Evolutionary conservation across 2,797 vertebrate genomes (phyloP), one percentile per base, ranked within the genome.

Genomic region (Poecilia picta): DNA sequence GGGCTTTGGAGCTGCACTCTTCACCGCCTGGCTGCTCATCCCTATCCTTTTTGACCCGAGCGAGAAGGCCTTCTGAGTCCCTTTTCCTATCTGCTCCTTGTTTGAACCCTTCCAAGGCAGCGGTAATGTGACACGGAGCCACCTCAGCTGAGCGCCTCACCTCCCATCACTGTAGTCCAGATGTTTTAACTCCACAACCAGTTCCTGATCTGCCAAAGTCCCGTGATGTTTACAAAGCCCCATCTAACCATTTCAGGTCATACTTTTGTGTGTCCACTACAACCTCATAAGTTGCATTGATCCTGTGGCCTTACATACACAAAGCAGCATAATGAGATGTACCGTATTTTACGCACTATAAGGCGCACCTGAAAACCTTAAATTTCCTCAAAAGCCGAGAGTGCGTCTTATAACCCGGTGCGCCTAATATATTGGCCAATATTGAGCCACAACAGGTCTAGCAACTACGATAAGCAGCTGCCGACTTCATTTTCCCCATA

Each of bases 11-110:
- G 81, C 77, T 57, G 73, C 76, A 75, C 82, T 89, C 70, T 74
- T 59, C 79, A 83, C 77, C 83, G 87, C 84, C 87, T 83, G 91
- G 80, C 80, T 90, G 89, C 87, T 91, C 88, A 91, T 82, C 84
- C 85, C 81, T 83, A 84, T 91, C 89, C 89, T 80, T 78, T 82
- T 75, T 82, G 87, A 74, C 74, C 83, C n/a, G 31, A 72, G 79
- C 78, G 79, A 83, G 53, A 83, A 88, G 79, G 83, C 85, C 85
- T 79, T 79, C 80, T 87, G 87, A 92, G 90, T 85, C 84, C 80
- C 81, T 83, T 71, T 71, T 71, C 89, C 87, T 89, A 91, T 92
- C 89, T 84, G 83, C 84, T 90, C 79, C 83, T 81, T 84, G 87
- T 88, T 88, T 89, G 88, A 57, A 92, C 89, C 85, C 72, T 80